Conservation (phyloP, 1,140 invertebrate species). For the Lasaia peninsularis region DNA sequence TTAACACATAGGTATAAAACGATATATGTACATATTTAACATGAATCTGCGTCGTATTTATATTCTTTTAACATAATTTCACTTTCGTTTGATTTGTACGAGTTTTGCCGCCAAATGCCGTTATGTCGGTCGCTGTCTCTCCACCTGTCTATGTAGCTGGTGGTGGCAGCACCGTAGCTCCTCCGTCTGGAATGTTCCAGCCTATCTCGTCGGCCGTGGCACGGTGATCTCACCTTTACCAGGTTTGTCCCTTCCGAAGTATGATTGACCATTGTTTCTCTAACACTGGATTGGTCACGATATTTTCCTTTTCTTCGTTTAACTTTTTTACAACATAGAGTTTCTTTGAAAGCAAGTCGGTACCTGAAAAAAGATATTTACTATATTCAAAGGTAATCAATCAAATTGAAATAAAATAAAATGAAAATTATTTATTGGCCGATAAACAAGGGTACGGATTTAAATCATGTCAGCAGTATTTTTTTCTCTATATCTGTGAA, state of each 20-base stretch:
- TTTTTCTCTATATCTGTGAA: too few relatives aligned
- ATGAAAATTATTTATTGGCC: too few relatives aligned
- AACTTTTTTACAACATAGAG: conserved; percentile 78
- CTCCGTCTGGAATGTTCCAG: conserved; percentile 29
- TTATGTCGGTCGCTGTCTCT: conserved; percentile 31
- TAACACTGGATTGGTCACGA: conserved; percentile 78
- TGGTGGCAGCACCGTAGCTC: conserved; percentile 45
- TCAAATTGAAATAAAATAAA: too few relatives aligned
- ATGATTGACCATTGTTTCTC: conserved; percentile 74
- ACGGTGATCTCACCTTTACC: conserved; percentile 58
- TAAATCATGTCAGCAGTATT: too few relatives aligned
- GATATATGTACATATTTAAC: not conserved
- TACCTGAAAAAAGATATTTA: conserved; percentile 79
- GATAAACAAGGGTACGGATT: too few relatives aligned
- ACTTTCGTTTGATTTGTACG: conserved; percentile 16
- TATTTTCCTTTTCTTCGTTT: conserved; percentile 67
- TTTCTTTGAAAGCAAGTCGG: conserved; percentile 87
- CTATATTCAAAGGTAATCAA: not conserved
- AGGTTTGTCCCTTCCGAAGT: conserved; percentile 59
- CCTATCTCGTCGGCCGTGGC: conserved; percentile 45
- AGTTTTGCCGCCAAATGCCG: conserved; percentile 20
- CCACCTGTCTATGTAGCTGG: conserved; percentile 41
- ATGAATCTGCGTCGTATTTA: conserved; percentile 25
- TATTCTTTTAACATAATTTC: conserved; percentile 28
- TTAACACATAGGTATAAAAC: too few relatives aligned